These are phyloP conservation scores for Drosophila ohnishii DNA, from an alignment of 1,140 invertebrate species.

Conservation along the genomic window DNA sequence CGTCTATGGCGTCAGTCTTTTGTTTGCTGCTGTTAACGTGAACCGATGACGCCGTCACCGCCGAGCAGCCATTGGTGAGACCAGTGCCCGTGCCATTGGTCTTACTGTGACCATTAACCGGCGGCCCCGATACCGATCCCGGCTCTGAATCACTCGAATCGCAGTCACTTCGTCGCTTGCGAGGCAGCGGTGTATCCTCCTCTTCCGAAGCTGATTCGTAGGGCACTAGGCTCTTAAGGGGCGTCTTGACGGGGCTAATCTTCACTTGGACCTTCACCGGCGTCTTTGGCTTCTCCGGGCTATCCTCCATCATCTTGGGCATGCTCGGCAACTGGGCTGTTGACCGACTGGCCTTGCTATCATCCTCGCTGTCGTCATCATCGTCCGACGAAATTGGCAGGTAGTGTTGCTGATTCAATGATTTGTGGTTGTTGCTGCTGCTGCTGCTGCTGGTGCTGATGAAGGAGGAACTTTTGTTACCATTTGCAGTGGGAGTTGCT, in stretches of 20 bases:
- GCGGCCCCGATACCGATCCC: background rate
- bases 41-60: slow-evolving; percentile 49
- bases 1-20: slow-evolving; percentile 79
- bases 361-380: slow-evolving; percentile 58
- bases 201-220: slow-evolving; percentile 81
- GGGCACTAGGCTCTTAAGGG: slow-evolving; percentile 78
- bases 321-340: slow-evolving; percentile 73
- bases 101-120: slow-evolving; percentile 54
- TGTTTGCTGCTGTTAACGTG: slow-evolving; percentile 67
- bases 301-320: slow-evolving; percentile 64
- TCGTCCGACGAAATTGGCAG: slow-evolving; percentile 75
- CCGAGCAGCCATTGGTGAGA: slow-evolving; percentile 28
- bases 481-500: slow-evolving; percentile 56
- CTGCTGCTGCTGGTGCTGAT: slow-evolving; percentile 39
- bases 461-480: slow-evolving; percentile 79
- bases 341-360: slow-evolving; percentile 46
- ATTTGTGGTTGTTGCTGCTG: slow-evolving; percentile 50
- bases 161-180: slow-evolving; percentile 60
- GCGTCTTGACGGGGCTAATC: slow-evolving; percentile 46
- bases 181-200: slow-evolving; percentile 54
- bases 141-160: slow-evolving; percentile 53
- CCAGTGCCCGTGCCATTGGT: slow-evolving; percentile 23
- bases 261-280: slow-evolving; percentile 48
- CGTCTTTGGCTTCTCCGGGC: slow-evolving; percentile 49
- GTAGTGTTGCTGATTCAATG: slow-evolving; percentile 55